Evolutionary conservation across 2,888 invertebrate species (phyloP), one percentile per base, ranked within the genome.

Genomic region (Heliconius ismenius): DNA sequence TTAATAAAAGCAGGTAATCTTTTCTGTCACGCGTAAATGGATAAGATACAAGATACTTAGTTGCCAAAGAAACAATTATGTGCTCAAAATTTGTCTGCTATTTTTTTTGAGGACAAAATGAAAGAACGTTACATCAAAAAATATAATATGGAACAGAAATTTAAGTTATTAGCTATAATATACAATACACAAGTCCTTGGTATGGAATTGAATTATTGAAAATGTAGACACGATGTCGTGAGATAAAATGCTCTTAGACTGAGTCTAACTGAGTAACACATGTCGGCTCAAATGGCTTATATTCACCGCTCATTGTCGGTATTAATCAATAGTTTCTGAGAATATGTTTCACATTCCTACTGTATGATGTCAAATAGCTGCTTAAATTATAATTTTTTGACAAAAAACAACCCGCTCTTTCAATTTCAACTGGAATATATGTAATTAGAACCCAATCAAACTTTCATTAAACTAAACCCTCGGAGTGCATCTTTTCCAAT

Each of bases 241-340:
- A 78, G 74, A 79, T 73, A 75, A 69, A 74, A 65, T 63, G 76
- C 24, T 69, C 69, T 67, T 70, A 67, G 67, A 63, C 43, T 36
- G 60, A 43, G 24, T 64, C 49, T 21, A 18, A 49, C 49, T 54
- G 49, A 64, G 73, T 70, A 75, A 58, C 76, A 72, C 77, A 76
- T 73, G 73, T 78, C 54, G 72, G 21, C 69, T 73, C 78, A 78
- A 79, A 77, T 81, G 74, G 78, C 76, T 78, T 73, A 79, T 80
- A 74, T 65, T 65, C 49, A 74, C 69, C 76, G 67, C 73, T 78
- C 74, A 78, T 74, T 78, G 68, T 77, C 73, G 70, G 62, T 79
- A 70, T 76, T 78, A 77, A 75, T 80, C 74, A 78, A 78, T 81
- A 76, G 64, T 58, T 75, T 65, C 76, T 78, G 24, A 39, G 73